Evolutionary conservation across 2,888 invertebrate species (phyloP).

Genomic region (Mongoloraphidia duomilia): DNA sequence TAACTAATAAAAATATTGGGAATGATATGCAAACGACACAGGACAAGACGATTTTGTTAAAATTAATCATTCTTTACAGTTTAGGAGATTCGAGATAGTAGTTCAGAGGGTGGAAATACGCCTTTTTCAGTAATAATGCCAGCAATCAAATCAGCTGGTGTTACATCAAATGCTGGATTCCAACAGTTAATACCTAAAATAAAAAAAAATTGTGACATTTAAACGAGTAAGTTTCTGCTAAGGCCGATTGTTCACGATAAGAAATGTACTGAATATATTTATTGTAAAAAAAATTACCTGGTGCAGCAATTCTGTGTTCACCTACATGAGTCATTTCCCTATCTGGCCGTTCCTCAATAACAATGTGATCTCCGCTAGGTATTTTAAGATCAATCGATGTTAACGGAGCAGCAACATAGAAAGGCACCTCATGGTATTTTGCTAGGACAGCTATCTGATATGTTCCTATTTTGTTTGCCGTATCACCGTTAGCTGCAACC

Average conservation of each 20-base stretch:
- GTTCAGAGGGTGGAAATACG: conserved; percentile 51
- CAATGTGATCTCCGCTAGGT: conserved; percentile 68
- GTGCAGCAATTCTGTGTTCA: conserved; percentile 74
- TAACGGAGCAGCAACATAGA: conserved; percentile 88
- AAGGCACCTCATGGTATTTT: conserved; percentile 80
- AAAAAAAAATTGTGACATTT: too few species aligned
- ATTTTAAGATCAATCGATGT: conserved; percentile 78
- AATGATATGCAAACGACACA: neutral
- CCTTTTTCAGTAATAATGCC: conserved; percentile 92
- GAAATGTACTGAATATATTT: neutral
- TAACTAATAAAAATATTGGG: neutral
- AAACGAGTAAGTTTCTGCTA: neutral
- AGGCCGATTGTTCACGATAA: neutral
- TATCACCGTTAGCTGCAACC: conserved; percentile 92
- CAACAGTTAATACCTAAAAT: conserved; percentile 75
- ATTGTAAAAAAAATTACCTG: conserved; percentile 37
- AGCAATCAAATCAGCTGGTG: conserved; percentile 81
- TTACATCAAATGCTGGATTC: conserved; percentile 99
- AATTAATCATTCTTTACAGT: neutral
- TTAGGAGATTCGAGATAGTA: neutral
- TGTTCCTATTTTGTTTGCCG: conserved; percentile 97
- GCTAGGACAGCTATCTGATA: conserved; percentile 91
- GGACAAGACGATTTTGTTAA: too few species aligned
- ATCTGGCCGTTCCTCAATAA: conserved; percentile 86
- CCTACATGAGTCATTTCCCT: conserved; percentile 85